Evolutionary conservation across 1,140 invertebrate genomes (phyloP).

Genomic region (Aphelenchoides avenae): DNA sequence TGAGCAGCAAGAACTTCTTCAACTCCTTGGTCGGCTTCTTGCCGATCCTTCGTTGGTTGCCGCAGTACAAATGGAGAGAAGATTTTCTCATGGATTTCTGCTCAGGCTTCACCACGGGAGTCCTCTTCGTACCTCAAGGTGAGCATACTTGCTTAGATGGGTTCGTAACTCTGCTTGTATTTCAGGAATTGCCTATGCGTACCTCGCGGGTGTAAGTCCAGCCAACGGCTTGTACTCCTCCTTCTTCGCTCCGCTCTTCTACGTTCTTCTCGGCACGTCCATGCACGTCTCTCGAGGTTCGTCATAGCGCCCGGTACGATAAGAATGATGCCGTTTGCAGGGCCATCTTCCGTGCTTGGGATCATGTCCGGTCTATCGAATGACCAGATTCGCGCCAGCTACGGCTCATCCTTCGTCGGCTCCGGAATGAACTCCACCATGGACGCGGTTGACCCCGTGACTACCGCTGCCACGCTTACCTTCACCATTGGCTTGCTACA

Average conservation of each 20-base stretch:
- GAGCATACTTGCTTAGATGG: slow-evolving; percentile 18
- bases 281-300: slow-evolving; percentile 57
- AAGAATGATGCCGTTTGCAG: slow-evolving; percentile 14
- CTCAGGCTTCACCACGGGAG: slow-evolving; percentile 33
- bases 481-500: slow-evolving; percentile 32
- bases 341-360: slow-evolving; percentile 26
- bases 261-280: slow-evolving; percentile 63
- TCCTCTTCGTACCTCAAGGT: slow-evolving; percentile 43
- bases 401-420: slow-evolving; percentile 11
- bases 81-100: slow-evolving; percentile 24
- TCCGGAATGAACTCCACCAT: slow-evolving; percentile 6
- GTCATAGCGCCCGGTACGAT: neutral
- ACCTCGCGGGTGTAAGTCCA: slow-evolving; percentile 62
- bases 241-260: slow-evolving; percentile 63
- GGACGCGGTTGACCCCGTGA: slow-evolving; percentile 15
- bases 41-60: slow-evolving; percentile 35
- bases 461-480: slow-evolving; percentile 22
- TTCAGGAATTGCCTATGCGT: slow-evolving; percentile 62
- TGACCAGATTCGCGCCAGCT: slow-evolving; percentile 16
- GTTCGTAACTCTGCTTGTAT: slow-evolving; percentile 11
- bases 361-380: slow-evolving; percentile 26
- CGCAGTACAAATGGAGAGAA: slow-evolving; percentile 18
- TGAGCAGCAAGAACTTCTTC: slow-evolving; percentile 5
- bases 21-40: slow-evolving; percentile 28
- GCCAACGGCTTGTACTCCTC: slow-evolving; percentile 64